Percentiles rank a stretch among this genome's conserved stretches.
phyloP scores from a whole-genome alignment of 2,888 invertebrate genomes.

The Trachelus iudaicus region DNA sequence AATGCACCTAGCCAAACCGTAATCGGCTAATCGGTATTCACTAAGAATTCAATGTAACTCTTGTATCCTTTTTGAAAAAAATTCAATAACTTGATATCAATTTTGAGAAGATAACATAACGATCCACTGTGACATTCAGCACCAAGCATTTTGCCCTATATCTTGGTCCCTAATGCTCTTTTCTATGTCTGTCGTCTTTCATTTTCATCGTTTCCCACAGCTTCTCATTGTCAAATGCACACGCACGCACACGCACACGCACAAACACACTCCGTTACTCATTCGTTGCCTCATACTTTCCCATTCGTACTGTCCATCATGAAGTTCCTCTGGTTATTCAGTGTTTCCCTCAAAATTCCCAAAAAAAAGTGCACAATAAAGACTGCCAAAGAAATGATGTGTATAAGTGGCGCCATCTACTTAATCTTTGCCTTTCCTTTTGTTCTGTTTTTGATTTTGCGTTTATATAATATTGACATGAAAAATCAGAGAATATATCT shows the following conservation, averaged over 20 bases:
- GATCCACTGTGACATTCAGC: constrained; percentile 47
- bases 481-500: constrained; percentile 52
- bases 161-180: constrained; percentile 56
- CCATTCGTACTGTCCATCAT: background rate
- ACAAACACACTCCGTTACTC: constrained; percentile 17
- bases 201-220: constrained; percentile 1
- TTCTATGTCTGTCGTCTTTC: constrained; percentile 19
- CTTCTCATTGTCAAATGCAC: constrained; percentile 5
- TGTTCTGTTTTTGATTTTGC: constrained; percentile 18
- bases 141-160: constrained; percentile 26
- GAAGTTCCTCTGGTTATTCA: background rate
- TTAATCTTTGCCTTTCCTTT: too few species aligned
- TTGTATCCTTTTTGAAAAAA: too few species aligned
- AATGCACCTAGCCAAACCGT: too few species aligned
- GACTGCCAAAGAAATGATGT: background rate
- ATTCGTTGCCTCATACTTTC: background rate
- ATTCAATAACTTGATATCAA: background rate
- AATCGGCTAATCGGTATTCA: too few species aligned
- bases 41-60: too few species aligned
- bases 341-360: background rate
- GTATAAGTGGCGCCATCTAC: background rate
- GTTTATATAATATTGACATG: constrained; percentile 41
- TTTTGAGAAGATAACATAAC: constrained; percentile 23
- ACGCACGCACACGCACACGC: constrained; percentile 1
- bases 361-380: background rate